Base-by-base conservation (phyloP, 2,888 invertebrate genomes). In the Ommatoiulus sabulosus region DNA sequence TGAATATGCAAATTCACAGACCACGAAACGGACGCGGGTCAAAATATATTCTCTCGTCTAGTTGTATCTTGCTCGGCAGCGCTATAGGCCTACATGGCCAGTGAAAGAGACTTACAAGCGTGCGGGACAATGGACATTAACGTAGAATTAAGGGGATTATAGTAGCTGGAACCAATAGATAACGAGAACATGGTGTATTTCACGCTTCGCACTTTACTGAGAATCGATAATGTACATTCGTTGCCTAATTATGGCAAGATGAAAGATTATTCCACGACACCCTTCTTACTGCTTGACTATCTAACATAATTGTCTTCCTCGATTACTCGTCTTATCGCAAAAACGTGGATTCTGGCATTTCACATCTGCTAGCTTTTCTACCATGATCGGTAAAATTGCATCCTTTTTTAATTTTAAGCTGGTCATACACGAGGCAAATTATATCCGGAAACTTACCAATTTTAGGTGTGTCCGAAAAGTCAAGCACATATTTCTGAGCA, bases 201-300 rank as follows among this genome's bases (percentile, higher is more conserved):
- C 72, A 72, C 72, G 24, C 72, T 24, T 72, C 5, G n/a, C 72
- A 72, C 72, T 72, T 72, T 24, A 72, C 72, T 72, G 72, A 72
- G 72, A 24, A 24, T 72, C 24, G 72, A 72, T 72, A 24, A 72
- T 10, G 2, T 72, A 72, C 24, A 72, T 72, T 72, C 7, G 72
- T 6, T 24, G 72, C 72, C 24, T 72, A 72, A 72, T 72, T 8
- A 72, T 10, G 72, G 5, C 4, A 12, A 63, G 72, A 72, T 8
- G 72, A 72, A 72, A 72, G 12, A 24, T 72, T 24, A 24, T 12
- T 20, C 63, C 24, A 24, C 24, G 72, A 72, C 20, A 6, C 63
- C 72, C 72, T 72, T 24, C 72, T 72, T 72, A 10, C 24, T 24
- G 72, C 72, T 72, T 72, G 72, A 72, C 72, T 72, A 72, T 72